Conservation (phyloP, 2,113 vertebrate species). For the Plecturocebus donacophilus region DNA sequence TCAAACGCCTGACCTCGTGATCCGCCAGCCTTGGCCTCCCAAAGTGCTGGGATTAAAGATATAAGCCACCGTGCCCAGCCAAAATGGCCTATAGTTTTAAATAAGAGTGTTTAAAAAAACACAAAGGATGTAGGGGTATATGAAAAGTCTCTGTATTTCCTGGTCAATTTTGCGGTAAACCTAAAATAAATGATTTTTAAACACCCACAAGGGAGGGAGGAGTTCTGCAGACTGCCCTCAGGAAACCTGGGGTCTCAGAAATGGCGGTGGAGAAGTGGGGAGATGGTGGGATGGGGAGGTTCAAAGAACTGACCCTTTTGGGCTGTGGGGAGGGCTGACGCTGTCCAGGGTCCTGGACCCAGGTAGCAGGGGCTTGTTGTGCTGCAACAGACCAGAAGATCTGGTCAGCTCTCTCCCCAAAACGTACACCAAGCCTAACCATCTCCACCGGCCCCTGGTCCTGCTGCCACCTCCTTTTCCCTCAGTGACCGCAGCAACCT, state of each 20-base stretch:
- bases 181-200: not conserved
- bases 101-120: not conserved
- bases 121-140: not conserved
- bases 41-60: too few relatives aligned
- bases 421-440: not conserved
- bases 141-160: not conserved
- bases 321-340: fast-evolving
- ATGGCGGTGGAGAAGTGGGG: too few relatives aligned
- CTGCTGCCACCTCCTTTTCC: too few relatives aligned
- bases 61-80: too few relatives aligned
- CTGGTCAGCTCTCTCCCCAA: not conserved
- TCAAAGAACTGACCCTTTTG: fast-evolving
- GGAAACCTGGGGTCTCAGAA: not conserved
- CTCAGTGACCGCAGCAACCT: not conserved
- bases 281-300: not conserved
- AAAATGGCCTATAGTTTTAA: constrained; percentile 14
- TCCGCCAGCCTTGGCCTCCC: too few relatives aligned
- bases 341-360: constrained; percentile 54
- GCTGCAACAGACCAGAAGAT: not conserved
- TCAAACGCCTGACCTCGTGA: too few relatives aligned
- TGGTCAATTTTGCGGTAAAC: not conserved
- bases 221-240: too few relatives aligned
- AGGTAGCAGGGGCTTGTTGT: fast-evolving
- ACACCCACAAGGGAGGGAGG: too few relatives aligned
- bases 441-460: not conserved